Base-by-base conservation (phyloP, 2,797 vertebrate genomes). In the Aulostomus chinensis region DNA sequence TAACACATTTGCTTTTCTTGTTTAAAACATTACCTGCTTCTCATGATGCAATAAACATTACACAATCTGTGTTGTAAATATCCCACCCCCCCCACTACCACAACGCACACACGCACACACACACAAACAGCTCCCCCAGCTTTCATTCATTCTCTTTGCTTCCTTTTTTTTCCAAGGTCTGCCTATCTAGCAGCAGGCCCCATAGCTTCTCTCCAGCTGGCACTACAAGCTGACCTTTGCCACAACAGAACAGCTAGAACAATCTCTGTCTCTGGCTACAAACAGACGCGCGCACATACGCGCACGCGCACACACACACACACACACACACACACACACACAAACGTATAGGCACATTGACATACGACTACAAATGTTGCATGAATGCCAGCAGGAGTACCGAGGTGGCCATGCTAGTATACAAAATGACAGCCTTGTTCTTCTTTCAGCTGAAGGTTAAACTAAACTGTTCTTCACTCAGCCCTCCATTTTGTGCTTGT, bases 151-250 rank as follows among this genome's bases (percentile, higher is more conserved):
- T 48, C 40, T 59, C 40, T 41, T 13, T 32, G 40, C 15, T 3
- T 3, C 37, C 40, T 59, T 38, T 41, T 13, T 32, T 43, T 17
- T 3, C 2, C 37, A 3, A 37, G 20, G 30, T 26, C 58, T 88
- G 78, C 60, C 80, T 60, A 67, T 59, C 41, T 80, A 81, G 83
- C 81, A 81, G 83, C 81, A 91, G 79, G 86, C 78, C 83, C 85
- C 80, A 80, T 50, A 80, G 75, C 85, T 80, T 87, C 91, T 80
- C 85, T 89, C 91, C 93, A 95, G 93, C 94, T 95, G 95, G 90
- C 92, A 90, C 88, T 90, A 91, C 77, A 64, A 89, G 93, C 63
- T 86, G 86, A 94, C 92, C 84, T 84, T 88, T 89, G 89, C 91
- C 91, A 89, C 61, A 58, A 68, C 80, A 80, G 79, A 88, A 80